Evolutionary conservation across 2,888 invertebrate species (phyloP), one percentile per base, ranked within the genome.

Genomic region (Tetragonula carbonaria): DNA sequence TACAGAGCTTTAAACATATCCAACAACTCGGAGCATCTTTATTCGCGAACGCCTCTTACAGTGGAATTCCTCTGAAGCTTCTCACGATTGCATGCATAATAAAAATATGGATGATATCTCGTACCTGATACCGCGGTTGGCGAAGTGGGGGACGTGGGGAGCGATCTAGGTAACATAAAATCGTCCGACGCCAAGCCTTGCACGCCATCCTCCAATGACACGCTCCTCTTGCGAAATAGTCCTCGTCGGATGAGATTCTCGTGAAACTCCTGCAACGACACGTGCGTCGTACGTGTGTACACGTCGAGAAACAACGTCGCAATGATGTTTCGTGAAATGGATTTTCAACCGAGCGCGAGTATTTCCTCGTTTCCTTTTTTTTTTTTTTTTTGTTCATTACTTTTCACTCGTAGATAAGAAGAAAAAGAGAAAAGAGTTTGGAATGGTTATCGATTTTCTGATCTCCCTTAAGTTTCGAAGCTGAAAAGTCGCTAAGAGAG

Each of bases 211-310:
- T 97, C 97, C 90, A 97, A 96, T 92, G 97, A 97, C 88, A 97
- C 96, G 90, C 97, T 97, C 92, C 97, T 96, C 94, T 97, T 97
- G 91, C 97, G 96, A 95, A 97, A 97, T 93, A 97, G 96, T 91
- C 97, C 96, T 92, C 97, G 96, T 94, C 97, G 97, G 94, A 97
- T 96, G 92, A 97, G 96, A 94, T 97, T 97, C 95, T 97, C 97
- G 94, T 97, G 97, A 95, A 97, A 97, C 94, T 97, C 97, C 95
- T 97, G 74, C 50, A 87, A 82, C 57, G 65, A 85, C 16, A 73
- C 11, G 21, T 8, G 28, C 16, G 8, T 33, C 16, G 50, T 62
- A 23, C 21, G 14, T 13, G 33, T 45, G 72, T 71, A 18, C 33
- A 18, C 53, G 67, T 83, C 21, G 73, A 71, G 66, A 50, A 74